Evolutionary conservation across 2,888 invertebrate species (phyloP).

Genomic region (Dione vanillae): DNA sequence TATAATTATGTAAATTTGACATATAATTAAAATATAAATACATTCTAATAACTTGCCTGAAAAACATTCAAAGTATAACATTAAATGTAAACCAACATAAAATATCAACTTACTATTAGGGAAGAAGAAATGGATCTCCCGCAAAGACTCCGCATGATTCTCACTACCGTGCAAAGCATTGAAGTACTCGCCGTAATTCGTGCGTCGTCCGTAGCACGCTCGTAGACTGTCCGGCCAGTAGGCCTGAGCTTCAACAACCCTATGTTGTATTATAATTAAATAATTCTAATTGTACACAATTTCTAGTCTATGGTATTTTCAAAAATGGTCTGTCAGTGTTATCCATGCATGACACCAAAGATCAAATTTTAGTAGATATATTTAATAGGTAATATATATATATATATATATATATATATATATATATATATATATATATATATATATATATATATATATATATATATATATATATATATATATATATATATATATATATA

Average conservation of each 20-base stretch:
- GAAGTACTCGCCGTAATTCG: constrained; percentile 84
- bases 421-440: too few species aligned
- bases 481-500: too few species aligned
- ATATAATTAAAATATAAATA: too few species aligned
- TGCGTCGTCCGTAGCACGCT: constrained; percentile 88
- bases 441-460: too few species aligned
- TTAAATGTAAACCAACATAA: background rate
- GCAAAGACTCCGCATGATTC: constrained; percentile 85
- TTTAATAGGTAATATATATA: too few species aligned
- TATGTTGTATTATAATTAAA: constrained; percentile 42
- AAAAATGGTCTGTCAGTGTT: too few species aligned
- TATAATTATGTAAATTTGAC: background rate
- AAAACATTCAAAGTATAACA: background rate
- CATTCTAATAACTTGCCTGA: too few species aligned
- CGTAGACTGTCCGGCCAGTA: constrained; percentile 89
- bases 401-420: too few species aligned
- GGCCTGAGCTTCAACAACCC: constrained; percentile 86
- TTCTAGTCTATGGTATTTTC: too few species aligned
- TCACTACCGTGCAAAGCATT: constrained; percentile 93
- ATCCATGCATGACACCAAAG: too few species aligned
- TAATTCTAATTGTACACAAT: background rate
- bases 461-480: too few species aligned
- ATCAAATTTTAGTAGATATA: too few species aligned
- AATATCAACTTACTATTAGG: constrained; percentile 86
- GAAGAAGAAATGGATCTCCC: constrained; percentile 95